A percentile compares a stretch with the other conserved stretches of the same genome.
phyloP scores from a whole-genome alignment of 2,888 invertebrate genomes.

The Polietes domitor region DNA sequence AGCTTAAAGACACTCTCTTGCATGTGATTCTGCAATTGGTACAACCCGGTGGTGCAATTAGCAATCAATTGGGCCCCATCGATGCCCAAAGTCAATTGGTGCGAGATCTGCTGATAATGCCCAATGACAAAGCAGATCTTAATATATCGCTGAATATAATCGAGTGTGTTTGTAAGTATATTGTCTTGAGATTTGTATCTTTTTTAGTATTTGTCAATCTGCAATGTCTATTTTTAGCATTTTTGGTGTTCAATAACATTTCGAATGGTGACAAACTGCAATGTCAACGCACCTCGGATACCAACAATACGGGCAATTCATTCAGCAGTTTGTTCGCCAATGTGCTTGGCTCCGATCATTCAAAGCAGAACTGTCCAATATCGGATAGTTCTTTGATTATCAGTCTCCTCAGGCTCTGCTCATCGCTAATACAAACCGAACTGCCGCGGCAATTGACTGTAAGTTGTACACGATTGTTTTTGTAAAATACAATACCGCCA shows the following conservation, averaged over 20 bases:
- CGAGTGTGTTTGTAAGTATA: constrained; percentile 85
- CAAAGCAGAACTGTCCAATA: constrained; percentile 85
- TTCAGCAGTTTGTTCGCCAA: constrained; percentile 90
- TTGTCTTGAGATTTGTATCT: neutral
- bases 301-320: constrained; percentile 82
- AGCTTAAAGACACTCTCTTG: constrained; percentile 83
- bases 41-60: constrained; percentile 85
- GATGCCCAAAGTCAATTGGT: constrained; percentile 89
- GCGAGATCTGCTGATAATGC: constrained; percentile 84
- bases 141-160: constrained; percentile 88
- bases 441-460: constrained; percentile 82
- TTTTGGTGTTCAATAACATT: constrained; percentile 82
- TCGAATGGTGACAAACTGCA: constrained; percentile 83
- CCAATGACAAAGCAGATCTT: constrained; percentile 86
- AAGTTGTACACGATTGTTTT: constrained; percentile 61
- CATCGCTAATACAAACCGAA: constrained; percentile 85
- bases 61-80: constrained; percentile 86
- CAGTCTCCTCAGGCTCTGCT: constrained; percentile 86
- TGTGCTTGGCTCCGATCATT: constrained; percentile 85
- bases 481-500: neutral
- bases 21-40: constrained; percentile 88
- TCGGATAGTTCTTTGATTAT: constrained; percentile 88
- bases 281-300: constrained; percentile 82
- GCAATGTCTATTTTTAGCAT: constrained; percentile 74
- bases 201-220: neutral